These are phyloP conservation scores for Drosophila austrosaltans DNA, from an alignment of 2,888 invertebrate genomes.

Conservation along the genomic window DNA sequence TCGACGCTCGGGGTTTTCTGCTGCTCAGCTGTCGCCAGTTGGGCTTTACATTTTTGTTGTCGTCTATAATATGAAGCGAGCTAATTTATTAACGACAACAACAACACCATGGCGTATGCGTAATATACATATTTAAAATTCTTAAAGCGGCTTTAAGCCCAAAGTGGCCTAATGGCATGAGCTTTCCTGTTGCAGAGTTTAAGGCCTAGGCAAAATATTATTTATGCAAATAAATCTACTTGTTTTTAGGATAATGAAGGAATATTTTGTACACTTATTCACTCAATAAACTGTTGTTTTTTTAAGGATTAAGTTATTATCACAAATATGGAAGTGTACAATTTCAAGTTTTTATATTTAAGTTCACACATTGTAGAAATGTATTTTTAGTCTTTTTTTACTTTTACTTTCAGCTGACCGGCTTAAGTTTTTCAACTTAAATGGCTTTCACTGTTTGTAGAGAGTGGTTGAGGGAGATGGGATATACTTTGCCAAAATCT, in stretches of 20 bases:
- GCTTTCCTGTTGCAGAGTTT: not conserved
- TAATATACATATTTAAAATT: constrained; percentile 41
- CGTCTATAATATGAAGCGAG: constrained; percentile 48
- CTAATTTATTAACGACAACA: constrained; percentile 56
- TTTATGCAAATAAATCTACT: not conserved
- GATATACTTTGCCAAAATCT: constrained; percentile 27
- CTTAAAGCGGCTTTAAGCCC: constrained; percentile 6
- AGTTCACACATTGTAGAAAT: too few species aligned
- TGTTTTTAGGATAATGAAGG: not conserved
- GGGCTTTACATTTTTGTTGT: constrained; percentile 28
- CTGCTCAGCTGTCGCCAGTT: constrained; percentile 67
- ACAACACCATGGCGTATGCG: constrained; percentile 48
- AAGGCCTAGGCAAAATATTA: not conserved
- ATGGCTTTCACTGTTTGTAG: not conserved
- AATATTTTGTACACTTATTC: not conserved
- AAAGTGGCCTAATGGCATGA: not conserved
- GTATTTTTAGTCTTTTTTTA: not conserved
- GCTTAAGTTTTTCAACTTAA: constrained; percentile 1
- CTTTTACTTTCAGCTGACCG: not conserved
- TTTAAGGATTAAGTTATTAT: not conserved
- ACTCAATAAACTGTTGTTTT: not conserved
- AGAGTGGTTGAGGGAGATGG: not conserved
- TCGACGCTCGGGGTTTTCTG: not conserved
- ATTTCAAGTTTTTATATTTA: not conserved
- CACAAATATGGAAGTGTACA: not conserved